Conservation (phyloP, 2,797 vertebrate genomes). For the Aeoliscus strigatus region DNA sequence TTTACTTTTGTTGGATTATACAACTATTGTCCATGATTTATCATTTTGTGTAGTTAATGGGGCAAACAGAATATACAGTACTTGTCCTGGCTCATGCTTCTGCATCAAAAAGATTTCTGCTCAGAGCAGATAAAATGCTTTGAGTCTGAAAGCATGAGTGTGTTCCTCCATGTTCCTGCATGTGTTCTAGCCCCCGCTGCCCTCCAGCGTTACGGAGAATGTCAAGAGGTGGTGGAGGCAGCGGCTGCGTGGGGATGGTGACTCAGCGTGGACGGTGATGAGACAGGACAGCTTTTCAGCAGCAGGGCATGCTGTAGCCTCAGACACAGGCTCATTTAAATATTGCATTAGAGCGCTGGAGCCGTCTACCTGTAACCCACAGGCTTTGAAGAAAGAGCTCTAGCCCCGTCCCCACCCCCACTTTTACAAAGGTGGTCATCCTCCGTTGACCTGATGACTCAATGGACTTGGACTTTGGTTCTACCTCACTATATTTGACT, state of each 20-base stretch:
- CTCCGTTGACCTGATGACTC: slow-evolving; percentile 12
- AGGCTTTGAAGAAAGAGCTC: slow-evolving; percentile 28
- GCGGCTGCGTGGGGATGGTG: slow-evolving; percentile 43
- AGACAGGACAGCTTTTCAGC: slow-evolving; percentile 56
- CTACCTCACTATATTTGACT: slow-evolving; percentile 4
- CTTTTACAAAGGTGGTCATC: slow-evolving; percentile 11
- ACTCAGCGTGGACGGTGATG: slow-evolving; percentile 61
- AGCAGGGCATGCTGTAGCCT: slow-evolving; percentile 38
- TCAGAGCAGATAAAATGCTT: background rate
- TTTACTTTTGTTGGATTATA: no score
- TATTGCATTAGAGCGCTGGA: slow-evolving; percentile 60
- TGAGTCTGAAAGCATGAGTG: slow-evolving; percentile 12
- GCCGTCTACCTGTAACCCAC: slow-evolving; percentile 7
- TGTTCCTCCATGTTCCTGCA: slow-evolving; percentile 23
- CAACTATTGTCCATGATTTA: no score
- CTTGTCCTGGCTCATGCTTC: no score
- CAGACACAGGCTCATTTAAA: slow-evolving; percentile 53
- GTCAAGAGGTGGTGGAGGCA: slow-evolving; percentile 44
- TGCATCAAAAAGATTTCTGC: slow-evolving; percentile 5
- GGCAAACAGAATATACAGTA: background rate
- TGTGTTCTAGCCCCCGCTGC: slow-evolving; percentile 34
- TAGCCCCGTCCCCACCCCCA: slow-evolving; percentile 2
- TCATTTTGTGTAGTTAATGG: no score
- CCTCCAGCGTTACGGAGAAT: slow-evolving; percentile 38
- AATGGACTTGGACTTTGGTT: slow-evolving; percentile 4